These are phyloP conservation scores for Ataeniobius toweri DNA, from an alignment of 2,797 vertebrate species.

Conservation along the genomic window DNA sequence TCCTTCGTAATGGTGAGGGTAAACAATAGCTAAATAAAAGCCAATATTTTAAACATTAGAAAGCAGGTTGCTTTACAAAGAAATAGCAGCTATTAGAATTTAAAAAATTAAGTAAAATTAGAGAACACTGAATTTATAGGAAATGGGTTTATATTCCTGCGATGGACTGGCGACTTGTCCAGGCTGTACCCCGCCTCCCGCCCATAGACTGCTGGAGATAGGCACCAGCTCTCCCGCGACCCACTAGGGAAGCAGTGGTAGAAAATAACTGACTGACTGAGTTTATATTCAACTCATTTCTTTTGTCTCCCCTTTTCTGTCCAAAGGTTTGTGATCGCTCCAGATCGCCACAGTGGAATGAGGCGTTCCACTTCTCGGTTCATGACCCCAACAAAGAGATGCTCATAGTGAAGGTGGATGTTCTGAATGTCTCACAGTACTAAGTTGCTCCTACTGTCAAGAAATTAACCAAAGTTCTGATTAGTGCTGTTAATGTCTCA, in stretches of 20 bases:
- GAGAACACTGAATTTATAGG: neutral
- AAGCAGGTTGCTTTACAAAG: neutral
- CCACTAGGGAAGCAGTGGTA: no score
- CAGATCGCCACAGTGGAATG: constrained; percentile 85
- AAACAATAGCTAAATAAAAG: neutral
- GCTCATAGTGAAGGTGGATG: constrained; percentile 86
- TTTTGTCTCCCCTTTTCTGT: neutral
- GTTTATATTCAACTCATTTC: neutral
- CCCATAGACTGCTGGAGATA: no score
- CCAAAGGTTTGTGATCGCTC: constrained; percentile 82
- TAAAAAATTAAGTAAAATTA: neutral
- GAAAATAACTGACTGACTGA: no score
- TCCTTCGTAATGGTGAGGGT: neutral
- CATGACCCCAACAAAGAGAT: constrained; percentile 81
- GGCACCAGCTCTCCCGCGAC: no score
- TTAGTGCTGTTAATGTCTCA: neutral
- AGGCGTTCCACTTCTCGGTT: constrained; percentile 85
- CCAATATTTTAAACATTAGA: neutral
- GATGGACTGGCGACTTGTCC: no score
- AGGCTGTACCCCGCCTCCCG: no score
- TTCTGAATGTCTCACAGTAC: neutral
- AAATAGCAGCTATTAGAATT: neutral
- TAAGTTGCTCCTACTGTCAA: neutral
- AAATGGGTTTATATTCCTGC: no score
- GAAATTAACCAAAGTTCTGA: neutral